phyloP scores from a whole-genome alignment of 2,888 invertebrate genomes.

The Eupithecia insigniata region DNA sequence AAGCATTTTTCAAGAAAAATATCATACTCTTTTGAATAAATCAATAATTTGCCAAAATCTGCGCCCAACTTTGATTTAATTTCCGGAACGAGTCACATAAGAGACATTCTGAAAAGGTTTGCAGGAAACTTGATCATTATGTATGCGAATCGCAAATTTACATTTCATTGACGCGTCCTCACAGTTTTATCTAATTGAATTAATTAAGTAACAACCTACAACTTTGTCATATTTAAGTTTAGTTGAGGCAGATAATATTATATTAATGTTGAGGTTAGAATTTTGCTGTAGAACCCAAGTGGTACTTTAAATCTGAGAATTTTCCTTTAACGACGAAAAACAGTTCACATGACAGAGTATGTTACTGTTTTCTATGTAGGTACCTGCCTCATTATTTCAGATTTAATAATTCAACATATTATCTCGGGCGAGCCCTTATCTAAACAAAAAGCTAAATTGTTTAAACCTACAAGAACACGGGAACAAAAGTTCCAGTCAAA shows the following conservation, averaged over 20 bases:
- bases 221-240: constrained; percentile 26
- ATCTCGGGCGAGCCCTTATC: neutral
- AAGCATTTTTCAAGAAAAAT: neutral
- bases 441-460: neutral
- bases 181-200: constrained; percentile 33
- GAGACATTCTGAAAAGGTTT: constrained; percentile 33
- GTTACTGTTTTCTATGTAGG: neutral
- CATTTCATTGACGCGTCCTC: constrained; percentile 36
- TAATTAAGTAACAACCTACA: constrained; percentile 18
- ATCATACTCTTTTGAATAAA: neutral
- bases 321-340: neutral
- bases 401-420: neutral
- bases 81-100: constrained; percentile 29
- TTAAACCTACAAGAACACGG: neutral
- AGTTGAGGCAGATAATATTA: neutral
- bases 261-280: neutral
- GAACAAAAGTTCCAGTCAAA: neutral
- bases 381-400: neutral
- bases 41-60: constrained; percentile 11
- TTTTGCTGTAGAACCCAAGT: neutral
- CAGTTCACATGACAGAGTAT: neutral
- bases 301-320: neutral
- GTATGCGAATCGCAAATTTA: constrained; percentile 35
- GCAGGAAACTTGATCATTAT: constrained; percentile 31
- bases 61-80: constrained; percentile 22